Evolutionary conservation across 2,797 vertebrate genomes (phyloP).

Genomic region (Falco naumanni): DNA sequence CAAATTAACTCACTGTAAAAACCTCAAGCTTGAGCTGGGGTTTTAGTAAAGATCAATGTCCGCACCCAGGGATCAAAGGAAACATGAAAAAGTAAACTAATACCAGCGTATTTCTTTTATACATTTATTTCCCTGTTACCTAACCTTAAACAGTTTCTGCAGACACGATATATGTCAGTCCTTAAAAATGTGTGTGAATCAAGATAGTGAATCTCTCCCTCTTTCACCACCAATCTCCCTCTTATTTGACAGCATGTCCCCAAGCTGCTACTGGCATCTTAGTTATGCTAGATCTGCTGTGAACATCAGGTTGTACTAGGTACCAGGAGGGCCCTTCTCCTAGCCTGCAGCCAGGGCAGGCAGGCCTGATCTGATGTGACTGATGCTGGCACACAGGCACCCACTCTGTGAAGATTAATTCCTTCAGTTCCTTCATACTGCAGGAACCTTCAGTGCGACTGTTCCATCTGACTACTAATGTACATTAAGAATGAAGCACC

Average conservation of each 20-base stretch:
- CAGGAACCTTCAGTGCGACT: neutral
- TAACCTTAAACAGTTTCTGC: neutral
- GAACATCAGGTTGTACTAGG: neutral
- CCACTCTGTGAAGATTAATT: constrained; percentile 71
- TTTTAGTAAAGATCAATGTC: neutral
- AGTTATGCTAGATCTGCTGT: neutral
- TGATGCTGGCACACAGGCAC: constrained; percentile 71
- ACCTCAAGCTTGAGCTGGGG: neutral
- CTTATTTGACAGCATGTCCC: neutral
- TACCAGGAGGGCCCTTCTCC: neutral
- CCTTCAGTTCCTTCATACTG: neutral
- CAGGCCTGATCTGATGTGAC: constrained; percentile 80
- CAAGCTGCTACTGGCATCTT: neutral
- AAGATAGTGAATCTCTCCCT: constrained; percentile 11
- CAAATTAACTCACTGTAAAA: neutral
- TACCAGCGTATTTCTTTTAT: neutral
- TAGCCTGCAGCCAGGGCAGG: neutral
- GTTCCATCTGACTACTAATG: neutral
- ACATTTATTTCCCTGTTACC: neutral
- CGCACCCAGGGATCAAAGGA: neutral
- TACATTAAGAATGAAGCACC: neutral
- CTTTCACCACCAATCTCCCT: neutral
- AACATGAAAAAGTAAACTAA: neutral
- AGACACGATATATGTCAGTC: neutral
- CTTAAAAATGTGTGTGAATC: constrained; percentile 8